phyloP scores from a whole-genome alignment of 2,888 invertebrate species.

The Byasa hedistus region DNA sequence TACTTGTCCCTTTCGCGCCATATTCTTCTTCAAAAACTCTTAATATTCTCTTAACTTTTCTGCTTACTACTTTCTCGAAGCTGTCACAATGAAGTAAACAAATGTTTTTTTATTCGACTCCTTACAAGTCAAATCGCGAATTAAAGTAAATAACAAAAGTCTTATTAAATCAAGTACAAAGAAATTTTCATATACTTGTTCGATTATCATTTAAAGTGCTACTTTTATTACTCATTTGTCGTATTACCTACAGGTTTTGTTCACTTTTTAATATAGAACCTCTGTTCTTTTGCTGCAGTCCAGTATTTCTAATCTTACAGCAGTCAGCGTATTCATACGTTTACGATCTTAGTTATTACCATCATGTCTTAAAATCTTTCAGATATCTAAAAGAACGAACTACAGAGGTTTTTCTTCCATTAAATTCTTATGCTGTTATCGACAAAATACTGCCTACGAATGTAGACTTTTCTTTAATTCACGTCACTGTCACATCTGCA shows the following conservation, averaged over 20 bases:
- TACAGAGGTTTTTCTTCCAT: conserved; percentile 1
- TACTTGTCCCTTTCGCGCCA: conserved; percentile 69
- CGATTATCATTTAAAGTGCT: too few relatives aligned
- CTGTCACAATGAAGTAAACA: conserved; percentile 5
- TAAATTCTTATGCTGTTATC: background rate
- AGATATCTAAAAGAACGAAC: too few relatives aligned
- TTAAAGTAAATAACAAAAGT: background rate
- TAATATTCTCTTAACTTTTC: background rate
- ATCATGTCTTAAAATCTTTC: too few relatives aligned
- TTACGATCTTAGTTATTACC: too few relatives aligned
- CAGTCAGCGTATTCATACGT: too few relatives aligned
- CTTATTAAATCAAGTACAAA: background rate
- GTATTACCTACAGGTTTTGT: too few relatives aligned
- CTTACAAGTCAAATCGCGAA: too few relatives aligned
- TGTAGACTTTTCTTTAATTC: conserved; percentile 4
- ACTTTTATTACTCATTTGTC: too few relatives aligned
- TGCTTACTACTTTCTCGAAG: background rate
- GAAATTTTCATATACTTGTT: too few relatives aligned
- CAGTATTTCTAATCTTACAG: too few relatives aligned
- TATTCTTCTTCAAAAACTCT: conserved; percentile 32
- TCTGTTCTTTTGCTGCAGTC: too few relatives aligned
- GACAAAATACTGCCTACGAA: conserved; percentile 5
- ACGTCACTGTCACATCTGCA: conserved; percentile 12
- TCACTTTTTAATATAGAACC: too few relatives aligned
- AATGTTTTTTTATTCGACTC: background rate